phyloP scores from a whole-genome alignment of 1,140 invertebrate species.

The Drosophila tani region DNA sequence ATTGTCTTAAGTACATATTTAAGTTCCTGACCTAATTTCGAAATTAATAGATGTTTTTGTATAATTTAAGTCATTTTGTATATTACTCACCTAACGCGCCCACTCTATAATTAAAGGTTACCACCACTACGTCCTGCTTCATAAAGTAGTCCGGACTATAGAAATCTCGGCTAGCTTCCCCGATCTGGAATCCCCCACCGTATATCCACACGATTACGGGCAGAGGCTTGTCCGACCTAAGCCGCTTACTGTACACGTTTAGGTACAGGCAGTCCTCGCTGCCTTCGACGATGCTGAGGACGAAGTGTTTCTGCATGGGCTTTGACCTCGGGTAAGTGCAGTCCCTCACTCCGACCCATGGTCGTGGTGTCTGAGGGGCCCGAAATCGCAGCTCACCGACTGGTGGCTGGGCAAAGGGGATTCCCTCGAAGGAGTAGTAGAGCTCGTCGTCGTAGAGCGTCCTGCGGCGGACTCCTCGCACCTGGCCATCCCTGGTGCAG shows the following conservation, averaged over 20 bases:
- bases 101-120: conserved; percentile 90
- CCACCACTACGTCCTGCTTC: conserved; percentile 87
- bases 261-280: conserved; percentile 79
- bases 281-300: conserved; percentile 58
- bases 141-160: conserved; percentile 88
- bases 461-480: conserved; percentile 60
- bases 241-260: conserved; percentile 72
- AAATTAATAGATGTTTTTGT: no score
- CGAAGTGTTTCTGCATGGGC: conserved; percentile 66
- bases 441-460: conserved; percentile 64
- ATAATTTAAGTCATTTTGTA: not conserved
- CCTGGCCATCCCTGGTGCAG: conserved; percentile 51
- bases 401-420: conserved; percentile 89
- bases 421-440: conserved; percentile 85
- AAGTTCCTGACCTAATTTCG: no score
- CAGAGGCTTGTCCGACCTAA: conserved; percentile 61
- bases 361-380: conserved; percentile 86
- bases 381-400: conserved; percentile 88
- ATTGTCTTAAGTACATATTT: no score
- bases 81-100: conserved; percentile 85
- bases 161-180: conserved; percentile 81
- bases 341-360: conserved; percentile 86
- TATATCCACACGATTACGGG: conserved; percentile 91
- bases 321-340: conserved; percentile 56
- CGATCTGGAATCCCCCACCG: conserved; percentile 88